A percentile compares a stretch with the other conserved stretches of the same genome.
phyloP scores from a whole-genome alignment of 1,140 invertebrate genomes.

The Lysiphlebus fabarum region DNA sequence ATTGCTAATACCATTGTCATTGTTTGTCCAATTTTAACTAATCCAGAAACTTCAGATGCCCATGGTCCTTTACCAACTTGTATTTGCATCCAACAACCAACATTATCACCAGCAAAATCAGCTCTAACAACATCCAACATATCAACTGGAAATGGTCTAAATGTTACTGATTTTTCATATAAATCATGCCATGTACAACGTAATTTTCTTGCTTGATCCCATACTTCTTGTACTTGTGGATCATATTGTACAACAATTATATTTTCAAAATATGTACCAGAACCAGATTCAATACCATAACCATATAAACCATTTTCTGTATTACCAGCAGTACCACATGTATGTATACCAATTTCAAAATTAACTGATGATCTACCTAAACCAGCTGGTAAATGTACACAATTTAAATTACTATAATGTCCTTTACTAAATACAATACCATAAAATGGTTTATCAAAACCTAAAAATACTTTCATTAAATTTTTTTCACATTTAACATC shows the following conservation, averaged over 20 bases:
- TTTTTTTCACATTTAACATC: conserved; percentile 94
- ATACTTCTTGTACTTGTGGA: conserved; percentile 92
- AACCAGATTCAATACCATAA: conserved; percentile 78
- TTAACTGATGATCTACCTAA: conserved; percentile 80
- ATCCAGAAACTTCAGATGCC: conserved; percentile 90
- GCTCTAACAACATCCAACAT: conserved; percentile 91
- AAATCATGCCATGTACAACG: conserved; percentile 94
- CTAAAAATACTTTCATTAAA: conserved; percentile 87
- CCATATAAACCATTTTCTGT: conserved; percentile 83
- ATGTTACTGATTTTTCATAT: conserved; percentile 93
- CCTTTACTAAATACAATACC: conserved; percentile 92
- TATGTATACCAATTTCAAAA: conserved; percentile 87
- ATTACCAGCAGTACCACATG: conserved; percentile 87
- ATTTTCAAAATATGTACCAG: conserved; percentile 91
- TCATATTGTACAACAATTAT: conserved; percentile 93
- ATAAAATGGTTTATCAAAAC: conserved; percentile 92
- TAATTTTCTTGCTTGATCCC: conserved; percentile 90
- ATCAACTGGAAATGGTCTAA: conserved; percentile 90
- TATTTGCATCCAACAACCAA: conserved; percentile 93
- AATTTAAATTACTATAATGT: conserved; percentile 87
- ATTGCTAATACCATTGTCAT: conserved; percentile 97
- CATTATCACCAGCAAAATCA: conserved; percentile 92
- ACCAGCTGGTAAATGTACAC: conserved; percentile 85
- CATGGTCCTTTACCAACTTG: conserved; percentile 93
- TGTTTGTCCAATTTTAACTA: conserved; percentile 93